These are phyloP conservation scores for Microplitis manilae DNA, from an alignment of 2,888 invertebrate genomes.

Conservation along the genomic window DNA sequence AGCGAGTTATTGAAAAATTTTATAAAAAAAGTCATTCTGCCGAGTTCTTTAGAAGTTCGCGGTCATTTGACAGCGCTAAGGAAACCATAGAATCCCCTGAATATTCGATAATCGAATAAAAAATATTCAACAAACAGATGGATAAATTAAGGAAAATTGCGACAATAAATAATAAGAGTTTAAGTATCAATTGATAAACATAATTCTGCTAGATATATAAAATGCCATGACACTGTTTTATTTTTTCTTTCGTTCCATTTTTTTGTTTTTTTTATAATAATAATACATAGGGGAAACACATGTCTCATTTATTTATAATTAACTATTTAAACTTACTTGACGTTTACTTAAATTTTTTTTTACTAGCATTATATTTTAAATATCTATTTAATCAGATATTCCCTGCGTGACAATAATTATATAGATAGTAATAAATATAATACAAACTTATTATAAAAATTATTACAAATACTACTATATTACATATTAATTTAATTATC, in stretches of 20 bases:
- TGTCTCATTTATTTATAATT: neutral
- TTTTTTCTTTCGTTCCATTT: slow-evolving; percentile 8
- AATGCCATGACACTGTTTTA: neutral
- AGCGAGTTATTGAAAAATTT: no score
- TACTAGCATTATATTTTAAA: slow-evolving; percentile 68
- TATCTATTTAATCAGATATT: slow-evolving; percentile 66
- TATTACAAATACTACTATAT: slow-evolving; percentile 70
- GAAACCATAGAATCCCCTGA: no score
- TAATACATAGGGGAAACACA: neutral
- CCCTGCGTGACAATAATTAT: slow-evolving; percentile 64
- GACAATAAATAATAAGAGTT: neutral
- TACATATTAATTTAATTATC: slow-evolving; percentile 59
- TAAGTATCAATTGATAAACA: neutral
- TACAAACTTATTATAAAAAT: slow-evolving; percentile 70
- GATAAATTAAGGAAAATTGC: no score
- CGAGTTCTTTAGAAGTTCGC: no score
- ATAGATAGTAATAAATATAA: slow-evolving; percentile 66
- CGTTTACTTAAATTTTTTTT: slow-evolving; percentile 68
- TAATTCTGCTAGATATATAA: no score
- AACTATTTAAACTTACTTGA: slow-evolving; percentile 22
- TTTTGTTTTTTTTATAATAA: slow-evolving; percentile 7
- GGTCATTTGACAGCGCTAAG: no score
- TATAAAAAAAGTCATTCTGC: no score
- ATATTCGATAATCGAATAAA: no score
- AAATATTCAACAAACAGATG: no score